Percentiles rank a stretch among this genome's conserved stretches.
Evolutionary conservation across 2,797 vertebrate species (phyloP).

Genomic region (Alauda arvensis): DNA sequence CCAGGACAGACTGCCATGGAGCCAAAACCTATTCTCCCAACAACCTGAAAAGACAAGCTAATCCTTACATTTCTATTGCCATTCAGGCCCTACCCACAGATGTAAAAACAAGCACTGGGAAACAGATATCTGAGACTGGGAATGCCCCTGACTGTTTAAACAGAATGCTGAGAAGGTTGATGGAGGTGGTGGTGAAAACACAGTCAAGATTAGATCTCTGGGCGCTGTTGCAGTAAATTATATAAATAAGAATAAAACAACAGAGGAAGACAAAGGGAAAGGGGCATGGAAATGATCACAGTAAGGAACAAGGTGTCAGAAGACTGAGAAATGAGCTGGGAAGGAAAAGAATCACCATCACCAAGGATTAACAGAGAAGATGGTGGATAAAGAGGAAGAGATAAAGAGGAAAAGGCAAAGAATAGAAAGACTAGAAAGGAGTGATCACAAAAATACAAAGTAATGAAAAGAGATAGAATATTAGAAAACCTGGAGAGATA

Average conservation of each 20-base stretch:
- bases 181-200: not conserved
- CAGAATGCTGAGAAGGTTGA: not conserved
- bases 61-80: not conserved
- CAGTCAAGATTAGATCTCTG: not conserved
- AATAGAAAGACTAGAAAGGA: not conserved
- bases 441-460: not conserved
- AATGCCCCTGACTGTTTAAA: not conserved
- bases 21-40: not conserved
- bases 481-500: not conserved
- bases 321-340: not conserved
- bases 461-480: not conserved
- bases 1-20: not conserved
- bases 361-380: not conserved
- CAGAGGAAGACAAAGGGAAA: not conserved
- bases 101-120: fast-evolving
- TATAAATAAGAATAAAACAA: not conserved
- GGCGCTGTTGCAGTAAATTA: not conserved
- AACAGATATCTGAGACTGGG: not conserved
- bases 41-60: not conserved
- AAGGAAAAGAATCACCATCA: not conserved
- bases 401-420: not conserved
- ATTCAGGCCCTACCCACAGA: not conserved
- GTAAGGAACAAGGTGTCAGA: not conserved
- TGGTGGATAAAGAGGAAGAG: not conserved
- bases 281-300: not conserved